Percentiles rank a stretch among this genome's conserved stretches.
These are phyloP conservation scores for Hylaea fasciaria DNA, from an alignment of 2,888 invertebrate species.

Conservation along the genomic window DNA sequence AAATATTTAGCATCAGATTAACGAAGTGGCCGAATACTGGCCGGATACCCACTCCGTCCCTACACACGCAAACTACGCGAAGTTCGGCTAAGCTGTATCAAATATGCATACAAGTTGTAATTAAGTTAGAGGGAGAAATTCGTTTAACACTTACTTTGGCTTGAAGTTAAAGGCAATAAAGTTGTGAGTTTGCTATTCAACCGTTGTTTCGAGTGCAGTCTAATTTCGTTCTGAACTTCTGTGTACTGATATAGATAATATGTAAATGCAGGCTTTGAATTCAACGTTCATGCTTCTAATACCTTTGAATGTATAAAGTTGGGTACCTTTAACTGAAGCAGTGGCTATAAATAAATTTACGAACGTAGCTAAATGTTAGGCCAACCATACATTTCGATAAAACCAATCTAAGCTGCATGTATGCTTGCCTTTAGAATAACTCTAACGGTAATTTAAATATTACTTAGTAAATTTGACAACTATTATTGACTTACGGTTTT, in stretches of 20 bases:
- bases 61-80: constrained; percentile 28
- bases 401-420: too few relatives aligned
- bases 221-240: constrained; percentile 3
- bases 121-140: constrained; percentile 41
- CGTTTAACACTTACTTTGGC: constrained; percentile 38
- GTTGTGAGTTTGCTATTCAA: constrained; percentile 30
- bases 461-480: too few relatives aligned
- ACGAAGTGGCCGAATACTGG: neutral
- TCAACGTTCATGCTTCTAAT: too few relatives aligned
- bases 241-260: neutral
- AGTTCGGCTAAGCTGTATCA: constrained; percentile 40
- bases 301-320: too few relatives aligned
- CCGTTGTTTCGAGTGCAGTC: constrained; percentile 9
- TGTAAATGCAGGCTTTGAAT: neutral
- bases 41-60: constrained; percentile 2
- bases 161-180: constrained; percentile 27
- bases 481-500: too few relatives aligned
- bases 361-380: too few relatives aligned
- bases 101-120: constrained; percentile 42
- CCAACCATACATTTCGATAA: too few relatives aligned
- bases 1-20: too few relatives aligned
- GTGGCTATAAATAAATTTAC: too few relatives aligned
- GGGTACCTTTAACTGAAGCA: too few relatives aligned
- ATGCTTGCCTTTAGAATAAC: too few relatives aligned
- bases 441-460: too few relatives aligned